These are phyloP conservation scores for Myripristis jacobus DNA, from an alignment of 2,797 vertebrate genomes.

Conservation along the genomic window DNA sequence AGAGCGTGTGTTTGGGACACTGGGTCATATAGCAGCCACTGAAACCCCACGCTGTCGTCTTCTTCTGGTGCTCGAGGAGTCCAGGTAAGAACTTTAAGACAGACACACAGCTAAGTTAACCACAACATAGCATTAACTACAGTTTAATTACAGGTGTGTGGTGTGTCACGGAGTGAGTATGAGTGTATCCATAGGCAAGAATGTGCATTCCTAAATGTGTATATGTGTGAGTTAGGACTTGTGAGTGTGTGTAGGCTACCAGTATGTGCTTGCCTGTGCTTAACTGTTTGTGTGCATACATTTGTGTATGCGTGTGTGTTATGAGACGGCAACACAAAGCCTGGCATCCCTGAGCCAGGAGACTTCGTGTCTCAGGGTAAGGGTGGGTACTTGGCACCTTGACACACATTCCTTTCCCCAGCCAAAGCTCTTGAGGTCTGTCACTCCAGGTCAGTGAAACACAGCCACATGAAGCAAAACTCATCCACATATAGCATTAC, in stretches of 20 bases:
- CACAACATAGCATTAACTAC: slow-evolving; percentile 22
- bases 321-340: slow-evolving; percentile 51
- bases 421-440: slow-evolving; percentile 65
- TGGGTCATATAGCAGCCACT: slow-evolving; percentile 92
- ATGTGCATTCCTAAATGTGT: slow-evolving; percentile 32
- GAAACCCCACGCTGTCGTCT: slow-evolving; percentile 91
- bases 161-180: slow-evolving; percentile 20
- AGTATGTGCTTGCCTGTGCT: slow-evolving; percentile 63
- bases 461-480: slow-evolving; percentile 29
- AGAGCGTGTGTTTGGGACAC: slow-evolving; percentile 92
- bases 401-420: slow-evolving; percentile 71
- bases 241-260: slow-evolving; percentile 35
- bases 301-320: slow-evolving; percentile 18
- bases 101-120: not conserved
- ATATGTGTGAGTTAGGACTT: slow-evolving; percentile 34
- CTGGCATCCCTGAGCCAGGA: slow-evolving; percentile 71
- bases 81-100: slow-evolving; percentile 90
- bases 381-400: slow-evolving; percentile 77
- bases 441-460: slow-evolving; percentile 66
- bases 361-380: slow-evolving; percentile 65
- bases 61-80: slow-evolving; percentile 91
- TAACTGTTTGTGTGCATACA: slow-evolving; percentile 29
- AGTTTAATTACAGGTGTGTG: slow-evolving; percentile 34
- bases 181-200: slow-evolving; percentile 43
- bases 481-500: not conserved